Base-by-base conservation (phyloP, 2,113 vertebrate species). In the Cyanoderma ruficeps region DNA sequence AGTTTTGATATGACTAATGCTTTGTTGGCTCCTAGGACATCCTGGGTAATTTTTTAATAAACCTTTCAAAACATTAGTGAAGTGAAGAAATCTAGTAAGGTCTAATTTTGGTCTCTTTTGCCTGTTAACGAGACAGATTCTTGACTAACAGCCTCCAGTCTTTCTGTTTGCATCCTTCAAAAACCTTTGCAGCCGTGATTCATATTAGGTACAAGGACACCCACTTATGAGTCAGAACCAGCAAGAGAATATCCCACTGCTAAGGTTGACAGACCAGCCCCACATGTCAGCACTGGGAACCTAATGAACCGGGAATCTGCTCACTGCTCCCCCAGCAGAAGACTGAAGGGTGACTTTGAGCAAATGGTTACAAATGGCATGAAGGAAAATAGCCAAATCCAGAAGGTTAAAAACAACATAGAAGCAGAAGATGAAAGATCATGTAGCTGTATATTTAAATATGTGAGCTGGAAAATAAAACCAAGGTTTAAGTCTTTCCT, bases 101-200 rank as follows among this genome's bases (percentile, higher is more conserved):
- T 90, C 92, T 96, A 90, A 96, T 96, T 96, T 94, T 96, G 76
- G 52, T 89, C 79, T 91, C 39, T 63, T 50, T 76, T 64, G 76
- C 85, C 44, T 80, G 79, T 88, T 94, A 93, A 81, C 5, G 2
- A 94, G 94, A 86, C 64, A 81, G 68, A 87, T 92, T 90, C 86
- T 87, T 92, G 85, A 96, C 75, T 86, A 86, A 70, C 68, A 96
- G 68, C 86, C 90, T 81, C 53, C 85, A 93, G 88, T 71, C 80
- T 95, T 93, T 90, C 72, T 87, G 93, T 78, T 93, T 84, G 60
- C 81, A 75, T 87, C 88, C 78, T 93, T 83, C 86, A 90, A 57
- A 82, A 86, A 37, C 72, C 77, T 85, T 91, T 96, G 72, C 75
- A 75, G 87, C 57, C 28, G 4, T 96, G 93, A 95, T 89, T 96